Conservation (phyloP, 2,797 vertebrate genomes). For the Arrhamphus sclerolepis region DNA sequence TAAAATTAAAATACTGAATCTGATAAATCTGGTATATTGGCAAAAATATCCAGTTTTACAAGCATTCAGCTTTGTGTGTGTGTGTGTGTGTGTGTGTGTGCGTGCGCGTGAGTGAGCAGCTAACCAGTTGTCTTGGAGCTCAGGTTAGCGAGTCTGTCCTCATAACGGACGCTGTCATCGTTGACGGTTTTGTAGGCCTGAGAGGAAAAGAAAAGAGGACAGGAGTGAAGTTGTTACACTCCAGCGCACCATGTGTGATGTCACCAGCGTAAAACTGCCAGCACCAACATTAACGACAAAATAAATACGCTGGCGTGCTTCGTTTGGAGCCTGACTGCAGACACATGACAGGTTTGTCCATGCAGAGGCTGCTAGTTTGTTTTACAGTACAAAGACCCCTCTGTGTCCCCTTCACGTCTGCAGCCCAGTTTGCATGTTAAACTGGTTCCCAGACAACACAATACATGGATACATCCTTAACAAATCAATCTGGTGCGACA, state of each 20-base stretch:
- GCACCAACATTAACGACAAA: no score
- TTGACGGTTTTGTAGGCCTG: slow-evolving; percentile 79
- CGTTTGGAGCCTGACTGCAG: not conserved
- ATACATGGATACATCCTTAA: not conserved
- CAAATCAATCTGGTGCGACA: not conserved
- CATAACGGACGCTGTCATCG: slow-evolving; percentile 62
- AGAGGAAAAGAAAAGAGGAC: slow-evolving; percentile 7
- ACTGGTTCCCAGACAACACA: no score
- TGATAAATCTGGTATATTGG: no score
- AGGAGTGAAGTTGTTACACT: slow-evolving; percentile 15
- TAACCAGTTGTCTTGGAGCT: slow-evolving; percentile 66
- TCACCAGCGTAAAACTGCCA: no score
- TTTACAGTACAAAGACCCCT: slow-evolving; percentile 30
- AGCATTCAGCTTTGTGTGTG: no score
- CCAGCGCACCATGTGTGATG: no score
- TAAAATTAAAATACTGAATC: no score
- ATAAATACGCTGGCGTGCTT: not conserved
- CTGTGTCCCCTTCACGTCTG: slow-evolving; percentile 17
- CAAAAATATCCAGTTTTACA: no score
- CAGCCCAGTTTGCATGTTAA: slow-evolving; percentile 2
- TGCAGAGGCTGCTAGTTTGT: slow-evolving; percentile 11
- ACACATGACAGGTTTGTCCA: slow-evolving; percentile 3
- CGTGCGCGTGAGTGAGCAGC: slow-evolving; percentile 21
- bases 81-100: not conserved
- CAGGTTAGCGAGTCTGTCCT: slow-evolving; percentile 58